Conservation (phyloP, 2,113 vertebrate genomes). For the Mus pahari region DNA sequence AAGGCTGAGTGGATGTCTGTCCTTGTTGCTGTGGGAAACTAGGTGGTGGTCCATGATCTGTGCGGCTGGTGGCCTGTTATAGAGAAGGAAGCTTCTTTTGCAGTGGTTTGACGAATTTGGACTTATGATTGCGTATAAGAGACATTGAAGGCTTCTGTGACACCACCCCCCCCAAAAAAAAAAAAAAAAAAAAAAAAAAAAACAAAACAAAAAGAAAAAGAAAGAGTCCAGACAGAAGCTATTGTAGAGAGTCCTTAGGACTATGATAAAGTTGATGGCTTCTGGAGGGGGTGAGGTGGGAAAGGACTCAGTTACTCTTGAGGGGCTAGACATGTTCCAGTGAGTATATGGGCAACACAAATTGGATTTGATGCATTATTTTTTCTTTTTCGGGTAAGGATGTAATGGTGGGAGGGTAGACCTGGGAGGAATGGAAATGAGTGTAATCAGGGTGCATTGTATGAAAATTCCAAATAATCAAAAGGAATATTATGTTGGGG, state of each 20-base stretch:
- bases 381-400: neutral
- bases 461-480: neutral
- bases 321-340: neutral
- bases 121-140: no score
- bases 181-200: no score
- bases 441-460: neutral
- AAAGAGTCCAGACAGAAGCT: neutral
- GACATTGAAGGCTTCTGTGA: neutral
- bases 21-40: fast-evolving
- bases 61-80: neutral
- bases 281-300: neutral
- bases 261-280: neutral
- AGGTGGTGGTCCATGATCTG: neutral
- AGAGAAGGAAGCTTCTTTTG: neutral
- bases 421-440: neutral
- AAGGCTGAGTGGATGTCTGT: neutral
- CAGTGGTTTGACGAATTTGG: neutral
- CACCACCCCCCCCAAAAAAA: neutral
- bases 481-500: neutral
- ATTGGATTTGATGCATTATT: neutral
- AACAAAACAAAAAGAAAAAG: no score
- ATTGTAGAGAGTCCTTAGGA: neutral
- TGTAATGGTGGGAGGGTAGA: neutral
- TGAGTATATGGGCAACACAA: neutral
- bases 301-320: neutral